Conservation (phyloP, 1,140 invertebrate genomes). For the Saccostrea echinata region DNA sequence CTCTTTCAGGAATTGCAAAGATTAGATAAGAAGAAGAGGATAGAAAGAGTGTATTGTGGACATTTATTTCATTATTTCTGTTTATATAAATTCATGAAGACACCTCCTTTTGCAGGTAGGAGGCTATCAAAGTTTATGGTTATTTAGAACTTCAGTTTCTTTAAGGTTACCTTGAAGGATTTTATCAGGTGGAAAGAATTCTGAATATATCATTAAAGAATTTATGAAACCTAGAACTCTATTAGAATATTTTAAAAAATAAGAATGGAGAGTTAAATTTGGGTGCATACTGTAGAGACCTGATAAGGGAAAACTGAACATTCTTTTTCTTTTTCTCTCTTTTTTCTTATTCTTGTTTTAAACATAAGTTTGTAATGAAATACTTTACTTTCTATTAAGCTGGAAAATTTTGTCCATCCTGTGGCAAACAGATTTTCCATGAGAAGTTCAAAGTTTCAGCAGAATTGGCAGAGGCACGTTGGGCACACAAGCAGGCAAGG, state of each 20-base stretch:
- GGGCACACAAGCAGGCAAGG: slow-evolving; percentile 89
- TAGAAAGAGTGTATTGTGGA: slow-evolving; percentile 88
- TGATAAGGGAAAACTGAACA: no score
- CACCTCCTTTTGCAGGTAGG: slow-evolving; percentile 84
- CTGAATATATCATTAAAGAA: no score
- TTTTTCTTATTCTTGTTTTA: no score
- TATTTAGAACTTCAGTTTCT: no score
- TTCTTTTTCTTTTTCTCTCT: no score
- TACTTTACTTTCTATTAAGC: slow-evolving; percentile 76
- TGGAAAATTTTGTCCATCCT: slow-evolving; percentile 85
- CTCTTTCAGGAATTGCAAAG: slow-evolving; percentile 69
- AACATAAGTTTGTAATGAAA: background rate
- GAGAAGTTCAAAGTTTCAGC: slow-evolving; percentile 88
- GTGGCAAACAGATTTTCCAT: slow-evolving; percentile 86
- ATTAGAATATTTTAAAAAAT: no score
- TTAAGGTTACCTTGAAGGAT: no score
- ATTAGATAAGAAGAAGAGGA: slow-evolving; percentile 83
- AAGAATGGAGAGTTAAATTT: no score
- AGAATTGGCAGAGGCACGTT: slow-evolving; percentile 87
- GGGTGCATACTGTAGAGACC: no score
- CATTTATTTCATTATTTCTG: slow-evolving; percentile 88
- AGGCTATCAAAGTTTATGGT: no score
- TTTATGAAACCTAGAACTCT: no score
- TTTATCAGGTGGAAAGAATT: no score
- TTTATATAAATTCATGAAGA: slow-evolving; percentile 87